phyloP scores from a whole-genome alignment of 2,888 invertebrate species.

The Cheilosia pagana region DNA sequence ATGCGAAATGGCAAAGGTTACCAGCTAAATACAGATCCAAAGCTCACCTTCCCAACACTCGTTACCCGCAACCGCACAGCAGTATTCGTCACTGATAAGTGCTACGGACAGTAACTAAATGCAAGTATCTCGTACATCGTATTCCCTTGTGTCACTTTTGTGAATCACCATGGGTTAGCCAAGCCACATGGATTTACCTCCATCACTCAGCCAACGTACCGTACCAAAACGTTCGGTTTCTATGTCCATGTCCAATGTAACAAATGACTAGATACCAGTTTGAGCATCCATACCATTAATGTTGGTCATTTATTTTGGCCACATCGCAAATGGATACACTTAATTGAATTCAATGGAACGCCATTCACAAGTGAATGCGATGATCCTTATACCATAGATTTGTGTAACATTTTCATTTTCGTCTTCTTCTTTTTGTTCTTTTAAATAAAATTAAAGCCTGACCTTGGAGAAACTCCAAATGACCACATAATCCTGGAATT shows the following conservation, averaged over 20 bases:
- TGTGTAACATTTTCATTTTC: no score
- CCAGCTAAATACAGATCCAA: no score
- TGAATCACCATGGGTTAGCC: conserved; percentile 22
- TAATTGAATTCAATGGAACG: conserved; percentile 28
- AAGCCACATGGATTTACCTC: conserved; percentile 20
- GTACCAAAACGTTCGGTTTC: no score
- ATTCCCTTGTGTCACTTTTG: conserved; percentile 17
- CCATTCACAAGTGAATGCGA: neutral
- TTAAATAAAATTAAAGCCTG: no score
- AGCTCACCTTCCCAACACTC: no score
- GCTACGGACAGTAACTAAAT: conserved; percentile 4
- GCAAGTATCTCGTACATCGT: conserved; percentile 21
- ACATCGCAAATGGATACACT: conserved; percentile 41
- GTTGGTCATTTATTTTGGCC: conserved; percentile 48
- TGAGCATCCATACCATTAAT: conserved; percentile 33
- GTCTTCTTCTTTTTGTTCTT: no score
- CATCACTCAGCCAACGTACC: neutral
- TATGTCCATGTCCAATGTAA: conserved; percentile 12
- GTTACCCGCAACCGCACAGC: no score
- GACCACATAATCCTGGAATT: no score
- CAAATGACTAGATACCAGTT: conserved; percentile 33
- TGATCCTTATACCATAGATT: neutral
- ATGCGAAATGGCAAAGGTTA: no score
- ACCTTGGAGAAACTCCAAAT: no score
- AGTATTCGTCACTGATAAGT: no score